A percentile compares a stretch with the other conserved stretches of the same genome.
phyloP scores from a whole-genome alignment of 2,888 invertebrate genomes.

The Drosophila anomelani region DNA sequence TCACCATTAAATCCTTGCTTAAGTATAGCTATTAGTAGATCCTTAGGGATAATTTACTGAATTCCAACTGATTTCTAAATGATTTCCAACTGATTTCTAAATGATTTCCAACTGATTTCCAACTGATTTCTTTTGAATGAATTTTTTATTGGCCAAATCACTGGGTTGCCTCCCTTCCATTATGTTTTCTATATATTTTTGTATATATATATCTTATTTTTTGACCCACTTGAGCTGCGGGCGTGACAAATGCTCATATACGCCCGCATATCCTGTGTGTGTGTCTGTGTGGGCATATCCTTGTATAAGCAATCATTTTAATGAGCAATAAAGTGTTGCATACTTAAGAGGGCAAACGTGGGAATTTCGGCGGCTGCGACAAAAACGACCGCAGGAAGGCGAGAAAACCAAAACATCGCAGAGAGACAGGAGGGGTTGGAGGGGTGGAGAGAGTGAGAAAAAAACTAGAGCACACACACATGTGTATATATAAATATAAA shows the following conservation, averaged over 20 bases:
- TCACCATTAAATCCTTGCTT: background rate
- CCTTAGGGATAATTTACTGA: background rate
- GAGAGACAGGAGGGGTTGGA: background rate
- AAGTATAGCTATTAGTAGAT: background rate
- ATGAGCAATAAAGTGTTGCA: slow-evolving; percentile 76
- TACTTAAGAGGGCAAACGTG: slow-evolving; percentile 58
- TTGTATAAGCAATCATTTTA: slow-evolving; percentile 51
- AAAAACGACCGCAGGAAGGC: slow-evolving; percentile 18
- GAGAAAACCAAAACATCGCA: background rate
- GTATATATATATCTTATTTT: background rate
- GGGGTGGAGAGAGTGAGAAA: too few species aligned
- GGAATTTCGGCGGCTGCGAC: slow-evolving; percentile 52
- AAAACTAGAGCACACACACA: slow-evolving; percentile 34
- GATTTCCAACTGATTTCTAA: background rate
- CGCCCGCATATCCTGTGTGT: slow-evolving; percentile 13
- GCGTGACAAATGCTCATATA: slow-evolving; percentile 30
- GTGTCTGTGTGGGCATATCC: slow-evolving; percentile 6
- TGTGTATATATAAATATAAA: background rate
- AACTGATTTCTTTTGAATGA: background rate
- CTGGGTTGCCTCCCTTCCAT: too few species aligned
- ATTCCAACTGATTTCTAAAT: background rate
- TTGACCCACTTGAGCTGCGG: slow-evolving; percentile 26
- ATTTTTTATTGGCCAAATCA: slow-evolving; percentile 6
- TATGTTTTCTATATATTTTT: background rate
- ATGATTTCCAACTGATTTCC: background rate